Percentiles rank a stretch among this genome's conserved stretches.
phyloP scores from a whole-genome alignment of 2,113 vertebrate species.

The Macroglossus sobrinus region DNA sequence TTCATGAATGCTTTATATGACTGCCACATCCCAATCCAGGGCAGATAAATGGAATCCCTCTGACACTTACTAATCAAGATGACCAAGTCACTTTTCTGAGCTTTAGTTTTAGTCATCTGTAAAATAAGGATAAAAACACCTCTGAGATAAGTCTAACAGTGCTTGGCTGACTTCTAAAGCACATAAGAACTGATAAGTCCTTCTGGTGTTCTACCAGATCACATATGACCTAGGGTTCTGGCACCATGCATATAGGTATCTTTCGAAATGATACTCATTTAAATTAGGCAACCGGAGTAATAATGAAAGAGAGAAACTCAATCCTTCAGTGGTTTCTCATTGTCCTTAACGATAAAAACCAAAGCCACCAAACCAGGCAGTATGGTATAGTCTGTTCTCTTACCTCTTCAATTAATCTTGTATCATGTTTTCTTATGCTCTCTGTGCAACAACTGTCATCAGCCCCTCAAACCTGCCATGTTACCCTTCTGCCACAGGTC shows the following conservation, averaged over 20 bases:
- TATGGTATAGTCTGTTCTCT: neutral
- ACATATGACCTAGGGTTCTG: neutral
- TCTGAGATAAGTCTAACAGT: neutral
- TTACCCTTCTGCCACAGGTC: neutral
- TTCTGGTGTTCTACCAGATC: neutral
- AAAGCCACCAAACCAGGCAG: neutral
- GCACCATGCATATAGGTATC: neutral
- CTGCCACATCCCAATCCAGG: neutral
- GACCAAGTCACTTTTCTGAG: neutral
- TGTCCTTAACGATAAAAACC: neutral
- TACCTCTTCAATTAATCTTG: neutral
- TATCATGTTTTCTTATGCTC: neutral
- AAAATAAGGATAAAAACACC: constrained; percentile 8
- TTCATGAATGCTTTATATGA: neutral
- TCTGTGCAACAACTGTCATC: neutral
- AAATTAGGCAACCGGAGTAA: neutral
- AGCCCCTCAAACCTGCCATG: neutral
- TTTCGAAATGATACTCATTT: constrained; percentile 21
- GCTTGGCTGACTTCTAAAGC: neutral
- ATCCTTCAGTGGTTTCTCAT: neutral
- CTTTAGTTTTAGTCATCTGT: neutral
- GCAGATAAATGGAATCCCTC: neutral
- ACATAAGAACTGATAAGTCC: neutral
- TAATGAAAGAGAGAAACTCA: neutral
- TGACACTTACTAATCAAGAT: neutral